phyloP scores from a whole-genome alignment of 2,113 vertebrate genomes.

The Sinocyclocheilus rhinocerous region DNA sequence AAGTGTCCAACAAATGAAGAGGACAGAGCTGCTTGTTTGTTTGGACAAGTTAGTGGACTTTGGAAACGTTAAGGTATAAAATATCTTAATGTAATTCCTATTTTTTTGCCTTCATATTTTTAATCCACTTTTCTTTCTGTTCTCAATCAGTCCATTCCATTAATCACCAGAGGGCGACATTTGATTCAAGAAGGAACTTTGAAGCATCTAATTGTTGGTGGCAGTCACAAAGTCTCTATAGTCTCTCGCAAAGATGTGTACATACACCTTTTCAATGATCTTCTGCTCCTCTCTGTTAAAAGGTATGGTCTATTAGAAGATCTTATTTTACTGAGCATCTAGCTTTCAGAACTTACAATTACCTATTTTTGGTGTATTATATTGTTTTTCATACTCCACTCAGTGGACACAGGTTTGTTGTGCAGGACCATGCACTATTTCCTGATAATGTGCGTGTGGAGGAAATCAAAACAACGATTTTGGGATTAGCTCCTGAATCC shows the following conservation, averaged over 20 bases:
- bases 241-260: slow-evolving; percentile 66
- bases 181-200: slow-evolving; percentile 74
- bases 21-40: slow-evolving; percentile 75
- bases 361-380: background rate
- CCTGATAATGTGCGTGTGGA: slow-evolving; percentile 66
- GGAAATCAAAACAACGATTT: slow-evolving; percentile 61
- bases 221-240: slow-evolving; percentile 47
- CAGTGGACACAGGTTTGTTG: slow-evolving; percentile 72
- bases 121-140: background rate
- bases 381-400: background rate
- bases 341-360: background rate
- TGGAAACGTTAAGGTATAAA: slow-evolving; percentile 71
- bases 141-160: slow-evolving; percentile 69
- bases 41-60: slow-evolving; percentile 77
- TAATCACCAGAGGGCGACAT: slow-evolving; percentile 73
- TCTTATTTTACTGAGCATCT: background rate
- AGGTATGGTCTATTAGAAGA: slow-evolving; percentile 62
- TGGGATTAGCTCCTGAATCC: slow-evolving; percentile 69
- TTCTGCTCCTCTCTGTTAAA: slow-evolving; percentile 72
- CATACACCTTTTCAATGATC: slow-evolving; percentile 76
- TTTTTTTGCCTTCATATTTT: background rate
- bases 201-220: slow-evolving; percentile 64
- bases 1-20: slow-evolving; percentile 72
- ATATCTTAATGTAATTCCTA: background rate
- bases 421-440: slow-evolving; percentile 73